Conservation (phyloP, 2,888 invertebrate species). For the Spicauda simplicius region DNA sequence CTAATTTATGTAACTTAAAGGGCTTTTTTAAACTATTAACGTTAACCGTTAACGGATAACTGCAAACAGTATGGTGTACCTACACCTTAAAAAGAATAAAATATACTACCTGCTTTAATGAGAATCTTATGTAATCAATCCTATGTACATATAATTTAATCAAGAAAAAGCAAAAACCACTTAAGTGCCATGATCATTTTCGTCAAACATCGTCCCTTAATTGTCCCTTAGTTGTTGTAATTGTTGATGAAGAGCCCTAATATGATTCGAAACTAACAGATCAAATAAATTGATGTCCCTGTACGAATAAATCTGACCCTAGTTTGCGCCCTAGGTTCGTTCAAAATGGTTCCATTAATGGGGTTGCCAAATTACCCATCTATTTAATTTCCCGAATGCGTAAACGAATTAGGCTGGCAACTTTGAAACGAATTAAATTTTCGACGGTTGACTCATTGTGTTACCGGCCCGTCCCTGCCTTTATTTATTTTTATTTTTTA, state of each 20-base stretch:
- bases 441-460: slow-evolving; percentile 71
- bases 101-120: background rate
- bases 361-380: slow-evolving; percentile 82
- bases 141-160: background rate
- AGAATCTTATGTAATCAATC: background rate
- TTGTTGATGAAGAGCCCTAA: slow-evolving; percentile 29
- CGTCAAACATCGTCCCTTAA: background rate
- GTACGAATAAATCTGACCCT: slow-evolving; percentile 69
- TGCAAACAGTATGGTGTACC: background rate
- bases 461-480: slow-evolving; percentile 43
- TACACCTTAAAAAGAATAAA: background rate
- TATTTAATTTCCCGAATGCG: slow-evolving; percentile 83
- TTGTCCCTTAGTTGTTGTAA: too few relatives aligned
- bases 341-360: slow-evolving; percentile 67
- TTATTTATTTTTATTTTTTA: slow-evolving; percentile 47
- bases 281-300: slow-evolving; percentile 61
- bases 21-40: too few relatives aligned
- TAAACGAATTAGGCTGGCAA: slow-evolving; percentile 82
- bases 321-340: slow-evolving; percentile 63
- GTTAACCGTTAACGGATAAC: too few relatives aligned
- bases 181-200: background rate
- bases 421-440: slow-evolving; percentile 81
- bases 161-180: slow-evolving; percentile 23
- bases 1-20: too few relatives aligned
- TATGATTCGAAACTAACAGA: slow-evolving; percentile 46